Evolutionary conservation across 2,797 vertebrate genomes (phyloP).

Genomic region (Halcyon badia): DNA sequence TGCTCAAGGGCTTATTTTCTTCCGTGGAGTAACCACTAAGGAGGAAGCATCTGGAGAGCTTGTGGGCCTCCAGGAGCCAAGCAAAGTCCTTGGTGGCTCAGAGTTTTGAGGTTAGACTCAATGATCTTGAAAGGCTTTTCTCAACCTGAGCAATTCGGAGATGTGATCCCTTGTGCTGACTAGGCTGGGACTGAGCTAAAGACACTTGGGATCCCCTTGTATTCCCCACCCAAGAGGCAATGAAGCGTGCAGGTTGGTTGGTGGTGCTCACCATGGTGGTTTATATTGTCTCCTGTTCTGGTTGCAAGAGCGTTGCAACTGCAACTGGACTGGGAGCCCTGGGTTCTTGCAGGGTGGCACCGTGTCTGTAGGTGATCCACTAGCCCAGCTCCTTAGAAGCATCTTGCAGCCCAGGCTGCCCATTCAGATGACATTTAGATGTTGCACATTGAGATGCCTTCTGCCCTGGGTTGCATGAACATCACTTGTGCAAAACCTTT

Average conservation of each 20-base stretch:
- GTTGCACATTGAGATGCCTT: too few relatives aligned
- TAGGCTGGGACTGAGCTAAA: not conserved
- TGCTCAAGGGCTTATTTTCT: not conserved
- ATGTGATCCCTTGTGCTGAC: too few relatives aligned
- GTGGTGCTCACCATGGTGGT: not conserved
- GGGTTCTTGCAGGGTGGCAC: not conserved
- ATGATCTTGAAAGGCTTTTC: too few relatives aligned
- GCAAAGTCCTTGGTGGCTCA: not conserved
- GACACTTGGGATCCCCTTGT: not conserved
- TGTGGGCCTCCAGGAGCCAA: not conserved
- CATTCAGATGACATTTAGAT: not conserved
- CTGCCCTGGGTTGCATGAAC: not conserved
- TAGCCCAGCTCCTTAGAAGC: not conserved
- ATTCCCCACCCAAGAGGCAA: not conserved
- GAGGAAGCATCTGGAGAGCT: not conserved
- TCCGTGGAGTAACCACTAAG: not conserved
- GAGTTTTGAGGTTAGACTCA: not conserved
- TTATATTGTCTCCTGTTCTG: not conserved
- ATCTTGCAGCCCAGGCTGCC: not conserved
- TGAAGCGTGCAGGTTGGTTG: too few relatives aligned
- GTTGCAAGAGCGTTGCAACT: not conserved
- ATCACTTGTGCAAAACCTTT: not conserved
- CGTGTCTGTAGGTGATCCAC: too few relatives aligned
- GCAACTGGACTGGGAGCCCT: not conserved
- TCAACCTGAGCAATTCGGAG: too few relatives aligned